Conservation (phyloP, 2,888 invertebrate genomes). For the Alloscopus bannaensis region DNA sequence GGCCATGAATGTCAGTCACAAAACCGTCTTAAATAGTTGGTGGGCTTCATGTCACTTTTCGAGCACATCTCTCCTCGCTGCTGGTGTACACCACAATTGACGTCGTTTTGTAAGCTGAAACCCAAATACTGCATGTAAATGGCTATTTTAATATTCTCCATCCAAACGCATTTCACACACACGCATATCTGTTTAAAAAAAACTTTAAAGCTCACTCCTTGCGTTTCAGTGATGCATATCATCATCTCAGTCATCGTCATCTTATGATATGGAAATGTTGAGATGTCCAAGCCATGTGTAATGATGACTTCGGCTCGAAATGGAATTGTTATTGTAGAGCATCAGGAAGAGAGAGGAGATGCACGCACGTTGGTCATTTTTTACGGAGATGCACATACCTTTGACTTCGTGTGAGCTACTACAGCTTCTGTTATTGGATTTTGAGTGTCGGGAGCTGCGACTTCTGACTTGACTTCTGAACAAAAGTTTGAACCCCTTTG, state of each 20-base stretch:
- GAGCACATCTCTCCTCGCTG: conserved; percentile 12
- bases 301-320: conserved; percentile 1
- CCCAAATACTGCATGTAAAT: conserved; percentile 50
- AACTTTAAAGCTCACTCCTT: too few species aligned
- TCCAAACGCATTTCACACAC: neutral
- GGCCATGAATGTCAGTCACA: conserved; percentile 63
- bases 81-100: conserved; percentile 44
- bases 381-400: conserved; percentile 18
- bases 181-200: conserved; percentile 2
- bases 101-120: conserved; percentile 52
- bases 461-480: conserved; percentile 63
- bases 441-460: conserved; percentile 59
- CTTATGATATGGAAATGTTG: neutral
- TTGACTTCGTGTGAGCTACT: conserved; percentile 13
- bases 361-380: conserved; percentile 35
- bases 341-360: neutral
- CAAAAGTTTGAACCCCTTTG: conserved; percentile 55
- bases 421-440: conserved; percentile 56
- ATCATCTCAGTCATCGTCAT: too few species aligned
- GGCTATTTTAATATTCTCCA: conserved; percentile 38
- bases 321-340: neutral
- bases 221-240: conserved; percentile 1
- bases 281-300: conserved; percentile 16
- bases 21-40: conserved; percentile 64
- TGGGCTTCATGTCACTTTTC: conserved; percentile 64